phyloP scores from a whole-genome alignment of 2,888 invertebrate genomes.

The Limenitis arthemis region DNA sequence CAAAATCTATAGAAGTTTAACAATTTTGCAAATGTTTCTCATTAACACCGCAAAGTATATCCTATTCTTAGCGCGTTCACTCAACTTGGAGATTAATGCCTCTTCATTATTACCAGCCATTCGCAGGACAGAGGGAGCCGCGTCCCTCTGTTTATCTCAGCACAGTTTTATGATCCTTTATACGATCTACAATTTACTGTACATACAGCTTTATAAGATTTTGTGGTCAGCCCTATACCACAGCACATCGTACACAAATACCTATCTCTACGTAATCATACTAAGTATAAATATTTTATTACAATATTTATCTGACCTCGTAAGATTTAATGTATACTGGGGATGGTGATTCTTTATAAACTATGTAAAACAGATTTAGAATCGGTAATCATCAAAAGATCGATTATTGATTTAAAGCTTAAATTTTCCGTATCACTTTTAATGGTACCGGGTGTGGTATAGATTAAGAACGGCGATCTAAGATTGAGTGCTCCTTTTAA shows the following conservation, averaged over 20 bases:
- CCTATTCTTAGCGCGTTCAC: conserved; percentile 8
- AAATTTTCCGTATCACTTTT: no score
- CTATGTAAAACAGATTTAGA: no score
- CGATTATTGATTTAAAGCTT: no score
- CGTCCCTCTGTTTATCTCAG: conserved; percentile 19
- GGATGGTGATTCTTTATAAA: no score
- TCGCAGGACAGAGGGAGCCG: conserved; percentile 21
- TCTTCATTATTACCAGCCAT: conserved; percentile 20
- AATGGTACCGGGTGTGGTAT: no score
- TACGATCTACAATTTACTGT: conserved; percentile 8
- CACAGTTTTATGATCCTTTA: conserved; percentile 16
- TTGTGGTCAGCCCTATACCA: not conserved
- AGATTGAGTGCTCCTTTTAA: no score
- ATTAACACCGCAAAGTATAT: not conserved
- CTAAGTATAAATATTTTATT: not conserved
- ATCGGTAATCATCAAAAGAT: no score
- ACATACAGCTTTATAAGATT: not conserved
- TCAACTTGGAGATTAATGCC: conserved; percentile 17
- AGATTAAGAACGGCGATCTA: no score
- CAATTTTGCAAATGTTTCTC: not conserved
- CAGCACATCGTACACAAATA: not conserved
- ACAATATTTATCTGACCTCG: no score
- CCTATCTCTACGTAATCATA: no score
- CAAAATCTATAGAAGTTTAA: no score
- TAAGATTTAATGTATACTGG: no score